Conservation (phyloP, 2,888 invertebrate species). For the Xanthorhoe designata region DNA sequence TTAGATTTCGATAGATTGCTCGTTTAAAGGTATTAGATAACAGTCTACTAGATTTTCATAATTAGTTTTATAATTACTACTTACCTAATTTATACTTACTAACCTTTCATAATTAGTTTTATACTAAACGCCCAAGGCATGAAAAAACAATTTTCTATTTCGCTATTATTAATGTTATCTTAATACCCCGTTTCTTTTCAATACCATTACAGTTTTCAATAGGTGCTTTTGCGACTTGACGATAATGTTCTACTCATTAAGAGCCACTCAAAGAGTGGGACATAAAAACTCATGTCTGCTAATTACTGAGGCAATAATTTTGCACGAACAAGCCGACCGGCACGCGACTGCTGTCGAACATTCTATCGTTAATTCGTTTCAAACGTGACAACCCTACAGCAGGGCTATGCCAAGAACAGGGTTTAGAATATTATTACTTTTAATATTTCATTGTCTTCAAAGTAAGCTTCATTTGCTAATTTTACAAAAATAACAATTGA, state of each 20-base stretch:
- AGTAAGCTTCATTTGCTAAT: neutral
- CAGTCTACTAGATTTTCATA: neutral
- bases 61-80: neutral
- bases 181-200: constrained; percentile 28
- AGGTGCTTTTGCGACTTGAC: constrained; percentile 34
- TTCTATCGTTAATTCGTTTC: constrained; percentile 47
- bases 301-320: constrained; percentile 54
- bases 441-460: neutral
- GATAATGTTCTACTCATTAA: constrained; percentile 45
- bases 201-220: constrained; percentile 33
- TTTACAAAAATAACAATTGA: neutral
- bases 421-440: neutral
- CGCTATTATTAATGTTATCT: constrained; percentile 3
- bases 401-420: constrained; percentile 21
- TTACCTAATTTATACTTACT: neutral
- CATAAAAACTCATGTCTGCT: constrained; percentile 57
- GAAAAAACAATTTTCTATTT: constrained; percentile 3
- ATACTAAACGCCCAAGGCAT: neutral
- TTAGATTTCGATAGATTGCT: too few species aligned
- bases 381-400: constrained; percentile 29
- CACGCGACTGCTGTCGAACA: constrained; percentile 48
- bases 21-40: too few species aligned
- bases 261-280: constrained; percentile 50
- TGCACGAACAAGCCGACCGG: constrained; percentile 40
- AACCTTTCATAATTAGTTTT: neutral